phyloP scores from a whole-genome alignment of 2,113 vertebrate genomes.

The Spizaetus ornatus region DNA sequence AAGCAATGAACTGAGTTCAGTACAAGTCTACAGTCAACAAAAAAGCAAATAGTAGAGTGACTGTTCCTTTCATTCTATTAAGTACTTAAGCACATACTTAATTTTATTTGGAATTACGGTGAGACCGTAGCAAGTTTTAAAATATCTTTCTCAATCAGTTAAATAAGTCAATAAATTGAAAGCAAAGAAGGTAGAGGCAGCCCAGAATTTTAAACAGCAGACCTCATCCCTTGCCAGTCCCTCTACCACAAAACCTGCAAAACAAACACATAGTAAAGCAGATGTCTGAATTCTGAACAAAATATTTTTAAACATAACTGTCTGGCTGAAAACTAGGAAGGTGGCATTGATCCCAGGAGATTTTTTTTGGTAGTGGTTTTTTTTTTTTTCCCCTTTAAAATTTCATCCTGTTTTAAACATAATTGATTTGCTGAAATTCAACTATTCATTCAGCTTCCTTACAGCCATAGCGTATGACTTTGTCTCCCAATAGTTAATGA shows the following conservation, averaged over 20 bases:
- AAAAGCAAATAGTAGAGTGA: neutral
- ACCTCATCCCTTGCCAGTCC: neutral
- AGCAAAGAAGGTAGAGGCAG: neutral
- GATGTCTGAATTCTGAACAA: slow-evolving; percentile 23
- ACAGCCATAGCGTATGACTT: neutral
- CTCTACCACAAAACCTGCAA: neutral
- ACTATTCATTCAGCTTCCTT: neutral
- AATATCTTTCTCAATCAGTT: neutral
- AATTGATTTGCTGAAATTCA: neutral
- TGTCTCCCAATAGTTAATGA: neutral
- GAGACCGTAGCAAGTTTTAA: neutral
- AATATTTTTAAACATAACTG: slow-evolving; percentile 50
- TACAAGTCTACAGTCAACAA: neutral
- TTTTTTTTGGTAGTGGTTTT: neutral
- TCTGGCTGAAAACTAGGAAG: neutral
- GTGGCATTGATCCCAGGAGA: slow-evolving; percentile 47
- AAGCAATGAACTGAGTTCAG: neutral
- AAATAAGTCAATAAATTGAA: slow-evolving; percentile 10
- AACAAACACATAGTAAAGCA: slow-evolving; percentile 30
- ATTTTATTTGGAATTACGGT: neutral
- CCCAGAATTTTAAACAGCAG: slow-evolving; percentile 5
- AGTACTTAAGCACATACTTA: neutral
- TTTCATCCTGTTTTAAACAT: neutral
- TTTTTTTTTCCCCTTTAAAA: neutral
- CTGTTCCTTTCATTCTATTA: neutral